A percentile compares a stretch with the other conserved stretches of the same genome.
Conservation (phyloP, 2,113 vertebrate genomes). For the Corydoras sp. region DNA sequence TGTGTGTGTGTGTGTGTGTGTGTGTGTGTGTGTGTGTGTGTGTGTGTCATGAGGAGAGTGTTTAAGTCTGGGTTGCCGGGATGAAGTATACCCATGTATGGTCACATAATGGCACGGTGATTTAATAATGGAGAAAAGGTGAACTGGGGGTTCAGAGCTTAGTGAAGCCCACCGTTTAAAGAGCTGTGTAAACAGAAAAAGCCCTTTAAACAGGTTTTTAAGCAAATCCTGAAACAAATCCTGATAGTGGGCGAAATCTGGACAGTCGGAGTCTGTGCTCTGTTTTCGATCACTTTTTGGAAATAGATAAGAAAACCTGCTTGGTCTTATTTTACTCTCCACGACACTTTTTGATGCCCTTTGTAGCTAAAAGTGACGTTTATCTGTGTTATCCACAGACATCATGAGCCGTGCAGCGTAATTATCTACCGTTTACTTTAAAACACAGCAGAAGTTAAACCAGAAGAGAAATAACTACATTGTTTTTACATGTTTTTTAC, state of each 20-base stretch:
- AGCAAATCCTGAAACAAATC: constrained; percentile 4
- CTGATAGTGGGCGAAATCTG: background rate
- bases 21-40: background rate
- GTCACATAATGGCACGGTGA: constrained; percentile 25
- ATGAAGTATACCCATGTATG: constrained; percentile 33
- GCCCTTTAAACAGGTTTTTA: constrained; percentile 42
- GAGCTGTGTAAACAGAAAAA: constrained; percentile 23
- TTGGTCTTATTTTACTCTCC: constrained; percentile 26
- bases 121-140: constrained; percentile 15
- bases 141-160: constrained; percentile 20
- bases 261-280: background rate
- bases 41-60: constrained; percentile 9
- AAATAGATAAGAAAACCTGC: constrained; percentile 4
- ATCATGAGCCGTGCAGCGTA: background rate
- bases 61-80: constrained; percentile 11
- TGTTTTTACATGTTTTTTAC: no score
- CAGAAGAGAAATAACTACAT: no score
- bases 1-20: background rate
- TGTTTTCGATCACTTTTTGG: background rate
- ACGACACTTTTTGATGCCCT: background rate
- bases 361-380: background rate
- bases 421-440: background rate
- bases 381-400: background rate
- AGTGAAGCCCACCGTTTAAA: constrained; percentile 22
- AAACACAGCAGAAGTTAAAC: no score